Evolutionary conservation across 2,113 vertebrate genomes (phyloP), one percentile per base, ranked within the genome.

Genomic region (Melanotaenia duboulayi): DNA sequence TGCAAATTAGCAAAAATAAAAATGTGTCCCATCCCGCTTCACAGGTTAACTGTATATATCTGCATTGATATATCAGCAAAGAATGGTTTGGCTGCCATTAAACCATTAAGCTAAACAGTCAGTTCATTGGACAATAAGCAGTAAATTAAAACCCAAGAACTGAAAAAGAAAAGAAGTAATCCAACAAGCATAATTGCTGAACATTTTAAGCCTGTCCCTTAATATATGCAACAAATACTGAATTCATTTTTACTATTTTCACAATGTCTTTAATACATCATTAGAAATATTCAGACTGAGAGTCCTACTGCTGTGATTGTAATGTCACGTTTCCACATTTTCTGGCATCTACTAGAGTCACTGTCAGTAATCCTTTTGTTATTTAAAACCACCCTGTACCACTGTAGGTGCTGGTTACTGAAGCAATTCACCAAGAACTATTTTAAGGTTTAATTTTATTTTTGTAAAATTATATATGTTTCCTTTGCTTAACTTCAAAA

Each of bases 1-100:
- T 63, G 44, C 19, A 44, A 13, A 51, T 69, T 28, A 49, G 42
- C 49, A 39, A 2, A 46, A n/a, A n/a, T n/a, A n/a, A 57, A 61
- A 28, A 28, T 28, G 28, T 28, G 28, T 28, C 3, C 28, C 3
- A 28, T 4, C 28, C 28, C 3, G 28, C 28, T 28, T 28, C 28
- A 28, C 28, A 28, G 28, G 28, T 28, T 28, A 6, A 28, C 28
- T 28, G 28, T 28, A 28, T 28, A 28, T 28, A 28, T n/a, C n/a
- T n/a, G n/a, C n/a, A n/a, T n/a, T n/a, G n/a, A n/a, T n/a, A n/a
- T n/a, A 2, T 65, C 23, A 51, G 49, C 32, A 11, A 7, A 39
- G 20, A 51, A 35, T 51, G 11, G n/a, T n/a, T 68, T 68, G 20
- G 17, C 3, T 57, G 28, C 7, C 17, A 12, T n/a, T 12, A 17